Evolutionary conservation across 1,140 invertebrate species (phyloP), one percentile per base, ranked within the genome.

Genomic region (Drosophila persimilis): DNA sequence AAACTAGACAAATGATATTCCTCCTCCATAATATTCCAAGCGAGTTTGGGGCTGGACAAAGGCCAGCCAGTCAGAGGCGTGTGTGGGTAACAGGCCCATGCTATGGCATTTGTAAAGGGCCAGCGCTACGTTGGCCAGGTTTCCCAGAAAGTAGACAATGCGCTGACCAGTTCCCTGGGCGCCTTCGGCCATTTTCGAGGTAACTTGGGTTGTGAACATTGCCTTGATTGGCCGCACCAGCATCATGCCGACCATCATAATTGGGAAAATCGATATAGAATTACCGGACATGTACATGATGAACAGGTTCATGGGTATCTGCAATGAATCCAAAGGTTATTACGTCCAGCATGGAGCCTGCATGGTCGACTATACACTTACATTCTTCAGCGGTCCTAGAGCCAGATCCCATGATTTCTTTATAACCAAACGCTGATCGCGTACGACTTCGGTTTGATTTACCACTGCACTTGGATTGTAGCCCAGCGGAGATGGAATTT

Each of bases 231-330:
- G 98, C 74, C 98, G 93, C 64, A 99, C 96, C 70, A 99, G 96
- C 90, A 99, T 94, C 99, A 99, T 99, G 41, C 98, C 98, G 17
- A 99, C 97, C 98, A 99, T 99, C 99, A 99, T 99, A n/a, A 99
- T 99, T 2, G 99, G 99, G 89, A 99, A 99, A 74, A 99, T 99
- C 0, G 98, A 99, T 84, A 99, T 99, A 0, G 98, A 98, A 92
- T 98, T 99, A 41, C 98, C 99, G 59, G 98, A 97, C 99, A 99
- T 99, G 92, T 99, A 99, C 97, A 99, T 99, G 48, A 99, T 98
- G 88, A 99, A 99, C 17, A 99, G 92, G 92, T 99, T 99, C 99
- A 99, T 99, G 4, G 99, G 98, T 35, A 99, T 89, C 91, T 91
- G 22, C 6, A 45, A 17, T 7, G 6, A 55, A 35, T 22, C 24